Percentiles rank a stretch among this genome's conserved stretches.
These are phyloP conservation scores for Oxygymnocypris stewartii DNA, from an alignment of 2,113 vertebrate species.

Conservation along the genomic window DNA sequence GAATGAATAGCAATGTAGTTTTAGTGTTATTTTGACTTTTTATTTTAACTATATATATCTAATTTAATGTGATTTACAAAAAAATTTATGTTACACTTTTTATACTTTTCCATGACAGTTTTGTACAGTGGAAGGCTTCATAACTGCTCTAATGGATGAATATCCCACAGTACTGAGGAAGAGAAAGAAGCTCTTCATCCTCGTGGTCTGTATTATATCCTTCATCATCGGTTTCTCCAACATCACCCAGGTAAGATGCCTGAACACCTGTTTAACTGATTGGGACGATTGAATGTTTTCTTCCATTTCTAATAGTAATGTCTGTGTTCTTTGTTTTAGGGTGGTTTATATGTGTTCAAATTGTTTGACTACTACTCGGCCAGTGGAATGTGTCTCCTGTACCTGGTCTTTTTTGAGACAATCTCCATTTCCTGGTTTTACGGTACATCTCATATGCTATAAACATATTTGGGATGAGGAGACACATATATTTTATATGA, in stretches of 20 bases:
- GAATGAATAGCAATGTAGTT: background rate
- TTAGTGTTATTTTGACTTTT: background rate
- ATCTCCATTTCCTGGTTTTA: constrained; percentile 91
- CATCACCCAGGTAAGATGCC: constrained; percentile 83
- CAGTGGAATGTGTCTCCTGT: constrained; percentile 91
- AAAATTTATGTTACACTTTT: background rate
- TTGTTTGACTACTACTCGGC: constrained; percentile 93
- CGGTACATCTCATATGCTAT: constrained; percentile 68
- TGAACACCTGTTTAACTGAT: background rate
- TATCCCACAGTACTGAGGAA: constrained; percentile 81
- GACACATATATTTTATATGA: background rate
- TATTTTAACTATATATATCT: background rate
- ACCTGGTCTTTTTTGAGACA: constrained; percentile 91
- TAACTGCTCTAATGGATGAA: constrained; percentile 89
- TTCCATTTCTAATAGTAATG: background rate
- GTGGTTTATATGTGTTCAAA: constrained; percentile 91
- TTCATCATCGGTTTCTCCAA: constrained; percentile 89
- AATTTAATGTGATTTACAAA: background rate
- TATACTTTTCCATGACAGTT: constrained; percentile 72
- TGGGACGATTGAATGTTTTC: background rate
- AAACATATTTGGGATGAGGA: background rate
- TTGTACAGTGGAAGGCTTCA: constrained; percentile 90
- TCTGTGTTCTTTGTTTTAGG: constrained; percentile 59
- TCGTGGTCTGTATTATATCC: constrained; percentile 83
- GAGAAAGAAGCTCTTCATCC: constrained; percentile 89